Evolutionary conservation across 2,113 vertebrate genomes (phyloP).

Genomic region (Vireo altiloquus): DNA sequence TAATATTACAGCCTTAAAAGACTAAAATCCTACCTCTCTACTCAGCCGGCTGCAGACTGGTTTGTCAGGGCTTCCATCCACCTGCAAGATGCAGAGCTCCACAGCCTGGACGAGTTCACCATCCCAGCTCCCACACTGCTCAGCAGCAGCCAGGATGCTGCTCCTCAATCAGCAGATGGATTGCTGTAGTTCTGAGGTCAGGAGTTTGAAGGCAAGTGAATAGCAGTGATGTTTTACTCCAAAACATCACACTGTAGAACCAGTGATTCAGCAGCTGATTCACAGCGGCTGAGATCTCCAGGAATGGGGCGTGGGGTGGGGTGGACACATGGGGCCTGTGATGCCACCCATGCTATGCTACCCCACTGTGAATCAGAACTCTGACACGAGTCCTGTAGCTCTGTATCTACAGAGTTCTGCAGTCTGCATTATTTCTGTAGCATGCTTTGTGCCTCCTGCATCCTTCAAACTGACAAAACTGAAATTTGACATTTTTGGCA

Average conservation of each 20-base stretch:
- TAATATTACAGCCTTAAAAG: not conserved
- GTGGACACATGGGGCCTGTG: not conserved
- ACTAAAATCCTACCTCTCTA: not conserved
- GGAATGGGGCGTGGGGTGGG: not conserved
- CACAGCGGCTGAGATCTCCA: not conserved
- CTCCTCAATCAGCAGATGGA: not conserved
- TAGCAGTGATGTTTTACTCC: not conserved
- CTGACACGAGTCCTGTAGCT: not conserved
- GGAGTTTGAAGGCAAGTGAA: not conserved
- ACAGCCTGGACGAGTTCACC: not conserved
- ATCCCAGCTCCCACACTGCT: not conserved
- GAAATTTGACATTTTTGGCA: not conserved
- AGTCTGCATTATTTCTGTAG: not conserved
- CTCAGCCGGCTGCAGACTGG: not conserved
- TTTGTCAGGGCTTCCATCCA: not conserved
- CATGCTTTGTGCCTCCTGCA: not conserved
- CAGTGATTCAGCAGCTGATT: constrained; percentile 12
- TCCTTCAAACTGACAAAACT: not conserved
- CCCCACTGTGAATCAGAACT: not conserved
- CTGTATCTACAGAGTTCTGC: not conserved
- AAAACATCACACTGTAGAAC: not conserved
- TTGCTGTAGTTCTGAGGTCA: not conserved
- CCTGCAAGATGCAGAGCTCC: not conserved
- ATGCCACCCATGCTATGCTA: not conserved
- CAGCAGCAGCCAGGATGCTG: not conserved